phyloP scores from a whole-genome alignment of 2,888 invertebrate species.

The Lacanobia wlatinum region DNA sequence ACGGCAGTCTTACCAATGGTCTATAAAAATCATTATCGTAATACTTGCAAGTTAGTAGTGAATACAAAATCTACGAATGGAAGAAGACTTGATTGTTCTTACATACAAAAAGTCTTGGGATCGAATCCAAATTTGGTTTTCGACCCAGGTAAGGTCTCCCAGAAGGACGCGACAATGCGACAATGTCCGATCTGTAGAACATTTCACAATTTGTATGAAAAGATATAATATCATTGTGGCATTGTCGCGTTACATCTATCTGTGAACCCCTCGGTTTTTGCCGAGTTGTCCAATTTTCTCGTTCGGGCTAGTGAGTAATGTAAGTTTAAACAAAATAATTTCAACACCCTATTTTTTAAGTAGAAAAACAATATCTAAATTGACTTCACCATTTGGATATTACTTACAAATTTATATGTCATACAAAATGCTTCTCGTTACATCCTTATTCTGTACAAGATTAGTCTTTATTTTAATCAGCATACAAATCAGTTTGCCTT shows the following conservation, averaged over 20 bases:
- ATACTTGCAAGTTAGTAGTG: constrained; percentile 25
- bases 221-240: too few relatives aligned
- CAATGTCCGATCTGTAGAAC: not conserved
- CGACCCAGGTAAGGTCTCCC: not conserved
- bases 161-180: not conserved
- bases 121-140: not conserved
- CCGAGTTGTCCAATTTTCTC: not conserved
- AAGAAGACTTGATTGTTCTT: constrained; percentile 33
- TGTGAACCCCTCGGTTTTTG: not conserved
- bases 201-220: not conserved
- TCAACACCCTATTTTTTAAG: not conserved
- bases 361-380: constrained; percentile 29
- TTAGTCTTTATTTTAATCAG: constrained; percentile 22
- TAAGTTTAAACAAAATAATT: not conserved
- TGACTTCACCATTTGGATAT: constrained; percentile 28
- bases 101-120: constrained; percentile 7
- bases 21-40: constrained; percentile 23
- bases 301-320: not conserved
- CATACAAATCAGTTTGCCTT: constrained; percentile 38
- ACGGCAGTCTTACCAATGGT: constrained; percentile 1
- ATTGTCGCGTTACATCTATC: not conserved
- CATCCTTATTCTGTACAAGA: constrained; percentile 43
- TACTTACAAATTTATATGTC: constrained; percentile 13
- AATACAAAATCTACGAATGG: constrained; percentile 53
- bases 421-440: constrained; percentile 35